Evolutionary conservation across 2,797 vertebrate species (phyloP), one percentile per base, ranked within the genome.

Genomic region (Labroides dimidiatus): DNA sequence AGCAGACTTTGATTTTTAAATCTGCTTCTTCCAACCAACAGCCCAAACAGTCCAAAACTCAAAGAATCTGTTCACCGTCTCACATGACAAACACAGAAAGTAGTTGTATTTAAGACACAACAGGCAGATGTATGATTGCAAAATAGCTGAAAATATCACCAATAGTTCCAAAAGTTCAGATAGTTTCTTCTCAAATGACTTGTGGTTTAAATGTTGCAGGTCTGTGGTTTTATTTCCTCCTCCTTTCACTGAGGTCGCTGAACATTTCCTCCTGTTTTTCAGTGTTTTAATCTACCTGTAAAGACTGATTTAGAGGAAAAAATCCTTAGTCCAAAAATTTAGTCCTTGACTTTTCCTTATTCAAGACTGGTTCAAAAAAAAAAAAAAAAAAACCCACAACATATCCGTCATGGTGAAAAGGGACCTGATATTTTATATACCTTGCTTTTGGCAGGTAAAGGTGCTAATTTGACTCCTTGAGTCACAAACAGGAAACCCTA

Each of bases 401-500:
- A n/a, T n/a, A n/a, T n/a, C 10, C 24, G 45, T 19, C 6, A 16
- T 3, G 20, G 48, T 10, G 7, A 6, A 49, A 24, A 6, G 21
- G 48, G 23, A 24, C 21, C 21, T 49, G 21, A 27, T 3, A 2
- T 49, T 15, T 48, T 6, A 11, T 24, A 15, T 16, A 23, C 14
- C 48, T 21, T 49, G 21, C 48, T 24, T 49, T 15, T 24, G 12
- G 21, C 45, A 47, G 48, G 23, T 49, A 16, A 16, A 24, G 48
- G 48, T 49, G 48, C 48, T 49, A 16, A 51, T 62, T 39, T 49
- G 64, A 52, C 19, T 27, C 54, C 2, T 24, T 27, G 21, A 51
- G 33, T 68, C 24, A 45, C 49, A 20, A 36, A 20, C 21, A 45
- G 55, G 51, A 60, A 72, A 53, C 3, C 39, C 14, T 39, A 19